Evolutionary conservation across 2,797 vertebrate genomes (phyloP).

Genomic region (Lacerta viridis): DNA sequence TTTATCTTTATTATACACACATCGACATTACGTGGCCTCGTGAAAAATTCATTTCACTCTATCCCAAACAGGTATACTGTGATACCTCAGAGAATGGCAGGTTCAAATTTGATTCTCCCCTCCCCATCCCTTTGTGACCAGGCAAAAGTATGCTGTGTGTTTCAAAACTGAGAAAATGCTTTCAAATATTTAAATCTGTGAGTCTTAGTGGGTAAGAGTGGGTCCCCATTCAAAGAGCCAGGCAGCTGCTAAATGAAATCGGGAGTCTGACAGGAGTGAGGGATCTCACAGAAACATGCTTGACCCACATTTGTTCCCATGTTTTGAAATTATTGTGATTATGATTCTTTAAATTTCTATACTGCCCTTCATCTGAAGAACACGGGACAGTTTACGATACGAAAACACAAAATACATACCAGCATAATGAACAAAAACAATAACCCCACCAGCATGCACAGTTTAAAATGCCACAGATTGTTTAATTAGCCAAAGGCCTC

Average conservation of each 20-base stretch:
- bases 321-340: neutral
- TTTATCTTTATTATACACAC: conserved; percentile 25
- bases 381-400: no score
- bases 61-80: neutral
- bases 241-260: neutral
- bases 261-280: neutral
- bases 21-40: neutral
- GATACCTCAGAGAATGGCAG: neutral
- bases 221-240: no score
- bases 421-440: no score
- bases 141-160: neutral
- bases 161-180: conserved; percentile 3
- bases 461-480: no score
- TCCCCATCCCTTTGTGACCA: neutral
- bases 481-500: no score
- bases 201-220: no score
- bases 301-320: neutral
- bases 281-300: neutral
- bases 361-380: no score
- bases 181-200: neutral
- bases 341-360: no score
- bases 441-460: no score
- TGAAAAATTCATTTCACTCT: neutral
- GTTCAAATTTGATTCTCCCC: neutral
- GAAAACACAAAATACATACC: no score